Conservation (phyloP, 2,797 vertebrate species). For the Tokudaia muenninki region DNA sequence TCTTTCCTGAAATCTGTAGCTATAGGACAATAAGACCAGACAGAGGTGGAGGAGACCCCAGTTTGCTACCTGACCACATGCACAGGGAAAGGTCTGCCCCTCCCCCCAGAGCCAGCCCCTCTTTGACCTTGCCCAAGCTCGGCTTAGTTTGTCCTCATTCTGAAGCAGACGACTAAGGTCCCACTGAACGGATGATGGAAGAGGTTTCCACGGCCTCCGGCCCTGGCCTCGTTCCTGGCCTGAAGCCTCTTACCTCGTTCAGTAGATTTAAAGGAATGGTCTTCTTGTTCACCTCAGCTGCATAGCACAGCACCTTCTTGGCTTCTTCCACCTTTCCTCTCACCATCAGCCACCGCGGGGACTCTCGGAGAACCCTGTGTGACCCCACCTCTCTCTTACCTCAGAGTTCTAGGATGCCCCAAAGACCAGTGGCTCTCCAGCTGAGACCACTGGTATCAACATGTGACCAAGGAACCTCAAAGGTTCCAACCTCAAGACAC, state of each 20-base stretch:
- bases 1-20: conserved; percentile 60
- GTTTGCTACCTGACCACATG: background rate
- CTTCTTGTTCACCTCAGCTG: conserved; percentile 90
- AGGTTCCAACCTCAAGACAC: background rate
- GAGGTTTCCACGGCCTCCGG: background rate
- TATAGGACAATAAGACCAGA: background rate
- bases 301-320: conserved; percentile 88
- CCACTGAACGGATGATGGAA: background rate
- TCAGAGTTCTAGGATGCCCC: background rate
- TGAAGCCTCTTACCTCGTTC: conserved; percentile 87
- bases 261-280: conserved; percentile 88
- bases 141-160: background rate
- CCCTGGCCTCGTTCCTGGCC: accelerated
- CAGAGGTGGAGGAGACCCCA: background rate
- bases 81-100: background rate
- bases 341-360: conserved; percentile 93
- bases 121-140: background rate
- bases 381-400: background rate
- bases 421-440: background rate
- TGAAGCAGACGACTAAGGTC: background rate
- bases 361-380: conserved; percentile 93
- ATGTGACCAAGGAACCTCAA: background rate
- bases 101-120: background rate
- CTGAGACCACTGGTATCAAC: background rate
- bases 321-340: conserved; percentile 91